Base-by-base conservation (phyloP, 1,140 invertebrate species). In the Bicyclus anynana region DNA sequence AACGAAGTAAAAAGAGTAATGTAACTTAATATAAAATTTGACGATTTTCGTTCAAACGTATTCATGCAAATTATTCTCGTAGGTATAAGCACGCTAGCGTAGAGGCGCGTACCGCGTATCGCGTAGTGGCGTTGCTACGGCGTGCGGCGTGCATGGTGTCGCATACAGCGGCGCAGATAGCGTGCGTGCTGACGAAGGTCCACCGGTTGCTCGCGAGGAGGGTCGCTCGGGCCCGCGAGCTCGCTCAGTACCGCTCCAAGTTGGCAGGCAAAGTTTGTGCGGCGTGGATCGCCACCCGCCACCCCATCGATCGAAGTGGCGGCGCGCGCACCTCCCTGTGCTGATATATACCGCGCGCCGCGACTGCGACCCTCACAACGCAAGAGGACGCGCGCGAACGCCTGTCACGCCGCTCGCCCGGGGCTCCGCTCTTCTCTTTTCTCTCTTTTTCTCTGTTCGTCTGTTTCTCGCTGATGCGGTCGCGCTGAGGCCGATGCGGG, bases 391-490 rank as follows among this genome's bases (percentile, higher is more conserved):
- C 81, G 86, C 75, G 83, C 74, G 81, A 74, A 69, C 69, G 65
- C 68, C 72, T 69, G 74, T 68, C 62, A 76, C 65, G 84, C 89
- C 89, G 87, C 87, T 89, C 87, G 88, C 82, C 81, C 70, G 77
- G 81, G 83, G 83, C 79, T 71, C 81, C 76, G 77, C 70, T 79
- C 75, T 84, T 87, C 74, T 82, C 76, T 83, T 78, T 84, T 84
- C 80, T 84, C 80, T 89, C 78, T 84, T 83, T 82, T 88, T 80
- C 81, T 82, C 77, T 85, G 74, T 78, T 87, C 78, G 85, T 85
- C 84, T 86, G 80, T 86, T 77, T 81, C 74, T 80, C 72, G 74
- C 74, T 87, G 77, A 84, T 85, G 80, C 72, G 75, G 77, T 69
- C 74, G 77, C 76, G 77, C 79, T 80, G 76, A 84, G 74, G 80